A percentile compares a stretch with the other conserved stretches of the same genome.
Evolutionary conservation across 2,888 invertebrate species (phyloP).

Genomic region (Andrena chrysosceles): DNA sequence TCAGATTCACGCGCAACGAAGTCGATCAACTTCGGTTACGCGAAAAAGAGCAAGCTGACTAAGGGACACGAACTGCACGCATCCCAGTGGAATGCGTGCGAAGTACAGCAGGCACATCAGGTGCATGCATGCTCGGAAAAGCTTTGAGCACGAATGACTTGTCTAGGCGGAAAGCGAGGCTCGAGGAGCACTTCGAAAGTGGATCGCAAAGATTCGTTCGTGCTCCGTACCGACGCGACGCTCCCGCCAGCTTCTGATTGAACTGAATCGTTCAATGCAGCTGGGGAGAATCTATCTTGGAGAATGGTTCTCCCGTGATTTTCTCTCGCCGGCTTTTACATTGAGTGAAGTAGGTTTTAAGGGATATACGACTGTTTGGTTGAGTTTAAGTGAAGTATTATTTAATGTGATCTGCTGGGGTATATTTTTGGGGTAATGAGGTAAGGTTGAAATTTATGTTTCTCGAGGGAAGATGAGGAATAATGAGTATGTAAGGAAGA

Average conservation of each 20-base stretch:
- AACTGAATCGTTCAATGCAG: neutral
- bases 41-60: constrained; percentile 36
- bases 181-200: constrained; percentile 4
- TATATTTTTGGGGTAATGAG: too few relatives aligned
- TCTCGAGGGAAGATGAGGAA: too few relatives aligned
- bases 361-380: too few relatives aligned
- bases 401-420: too few relatives aligned
- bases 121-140: neutral
- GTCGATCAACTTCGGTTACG: constrained; percentile 29
- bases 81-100: constrained; percentile 21
- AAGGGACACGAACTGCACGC: constrained; percentile 16
- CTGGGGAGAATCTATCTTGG: too few relatives aligned
- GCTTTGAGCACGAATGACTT: neutral
- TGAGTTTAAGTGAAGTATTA: too few relatives aligned
- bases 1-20: constrained; percentile 16
- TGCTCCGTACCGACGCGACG: neutral
- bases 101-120: neutral
- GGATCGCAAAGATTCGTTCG: constrained; percentile 13
- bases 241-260: neutral
- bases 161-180: neutral
- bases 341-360: too few relatives aligned
- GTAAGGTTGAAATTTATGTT: too few relatives aligned
- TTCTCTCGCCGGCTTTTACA: too few relatives aligned
- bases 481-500: too few relatives aligned
- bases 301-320: too few relatives aligned